Percentiles rank a stretch among this genome's conserved stretches.
phyloP scores from a whole-genome alignment of 2,888 invertebrate species.

The Sthenelais limicola region DNA sequence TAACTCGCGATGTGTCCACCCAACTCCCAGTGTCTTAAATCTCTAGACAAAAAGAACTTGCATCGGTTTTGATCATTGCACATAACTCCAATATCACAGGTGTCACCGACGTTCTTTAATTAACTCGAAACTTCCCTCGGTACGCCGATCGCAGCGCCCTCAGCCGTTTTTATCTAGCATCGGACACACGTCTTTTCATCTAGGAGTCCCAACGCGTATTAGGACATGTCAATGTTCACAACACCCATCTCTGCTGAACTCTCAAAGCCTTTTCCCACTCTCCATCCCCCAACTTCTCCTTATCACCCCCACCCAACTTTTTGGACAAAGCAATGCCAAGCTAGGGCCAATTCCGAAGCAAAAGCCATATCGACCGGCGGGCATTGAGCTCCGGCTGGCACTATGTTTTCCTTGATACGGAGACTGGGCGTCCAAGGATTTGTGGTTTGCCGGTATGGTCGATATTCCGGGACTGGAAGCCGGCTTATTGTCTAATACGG shows the following conservation, averaged over 20 bases:
- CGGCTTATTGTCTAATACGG: slow-evolving; percentile 35
- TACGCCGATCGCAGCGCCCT: neutral
- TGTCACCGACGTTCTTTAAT: slow-evolving; percentile 8
- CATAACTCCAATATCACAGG: slow-evolving; percentile 39
- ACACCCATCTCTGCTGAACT: too few relatives aligned
- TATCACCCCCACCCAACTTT: too few relatives aligned
- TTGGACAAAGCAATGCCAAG: neutral
- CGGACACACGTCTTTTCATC: too few relatives aligned
- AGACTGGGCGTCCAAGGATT: neutral
- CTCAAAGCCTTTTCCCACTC: neutral
- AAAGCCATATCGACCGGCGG: neutral
- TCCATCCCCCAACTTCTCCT: neutral
- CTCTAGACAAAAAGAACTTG: too few relatives aligned
- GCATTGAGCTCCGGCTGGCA: neutral
- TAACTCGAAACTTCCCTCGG: slow-evolving; percentile 24
- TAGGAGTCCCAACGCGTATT: too few relatives aligned
- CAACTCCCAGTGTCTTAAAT: too few relatives aligned
- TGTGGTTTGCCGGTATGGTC: neutral
- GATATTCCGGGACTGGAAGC: slow-evolving; percentile 22
- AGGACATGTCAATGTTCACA: too few relatives aligned
- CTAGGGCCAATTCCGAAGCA: slow-evolving; percentile 1
- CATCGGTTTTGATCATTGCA: too few relatives aligned
- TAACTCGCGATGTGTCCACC: too few relatives aligned
- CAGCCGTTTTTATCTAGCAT: too few relatives aligned
- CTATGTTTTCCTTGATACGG: slow-evolving; percentile 5